These are phyloP conservation scores for Tenrec ecaudatus DNA, from an alignment of 2,113 vertebrate genomes.

Conservation along the genomic window DNA sequence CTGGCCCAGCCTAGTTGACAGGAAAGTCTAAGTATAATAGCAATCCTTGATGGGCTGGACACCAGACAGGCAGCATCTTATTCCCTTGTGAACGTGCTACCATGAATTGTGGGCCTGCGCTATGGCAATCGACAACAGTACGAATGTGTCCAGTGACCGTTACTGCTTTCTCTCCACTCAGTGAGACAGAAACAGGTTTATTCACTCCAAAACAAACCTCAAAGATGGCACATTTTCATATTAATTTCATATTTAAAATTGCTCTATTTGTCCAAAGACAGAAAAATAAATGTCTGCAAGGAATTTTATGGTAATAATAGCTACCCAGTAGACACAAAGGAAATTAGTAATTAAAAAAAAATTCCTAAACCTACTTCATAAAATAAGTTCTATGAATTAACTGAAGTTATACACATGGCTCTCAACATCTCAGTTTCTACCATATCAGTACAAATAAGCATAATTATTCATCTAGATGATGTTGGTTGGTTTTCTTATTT, in stretches of 20 bases:
- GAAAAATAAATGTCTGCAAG: neutral
- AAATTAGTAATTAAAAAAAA: neutral
- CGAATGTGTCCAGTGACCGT: neutral
- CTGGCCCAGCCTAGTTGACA: too few species aligned
- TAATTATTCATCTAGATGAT: neutral
- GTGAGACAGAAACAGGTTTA: neutral
- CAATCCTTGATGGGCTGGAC: neutral
- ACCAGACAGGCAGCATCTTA: neutral
- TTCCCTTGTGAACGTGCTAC: neutral
- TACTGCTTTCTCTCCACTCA: neutral
- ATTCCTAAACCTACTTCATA: neutral
- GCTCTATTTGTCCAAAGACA: neutral
- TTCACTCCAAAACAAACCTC: neutral
- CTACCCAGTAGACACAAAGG: neutral
- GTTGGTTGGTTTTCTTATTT: neutral
- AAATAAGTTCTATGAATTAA: neutral
- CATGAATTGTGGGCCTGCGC: neutral
- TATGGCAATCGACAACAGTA: neutral
- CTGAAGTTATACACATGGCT: neutral
- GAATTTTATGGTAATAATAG: neutral
- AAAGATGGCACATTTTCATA: neutral
- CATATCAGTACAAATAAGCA: neutral
- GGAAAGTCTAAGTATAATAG: too few species aligned
- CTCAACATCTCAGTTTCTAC: neutral
- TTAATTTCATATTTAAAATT: conserved; percentile 5